phyloP scores from a whole-genome alignment of 2,113 vertebrate genomes.

The Rhizomys pruinosus region DNA sequence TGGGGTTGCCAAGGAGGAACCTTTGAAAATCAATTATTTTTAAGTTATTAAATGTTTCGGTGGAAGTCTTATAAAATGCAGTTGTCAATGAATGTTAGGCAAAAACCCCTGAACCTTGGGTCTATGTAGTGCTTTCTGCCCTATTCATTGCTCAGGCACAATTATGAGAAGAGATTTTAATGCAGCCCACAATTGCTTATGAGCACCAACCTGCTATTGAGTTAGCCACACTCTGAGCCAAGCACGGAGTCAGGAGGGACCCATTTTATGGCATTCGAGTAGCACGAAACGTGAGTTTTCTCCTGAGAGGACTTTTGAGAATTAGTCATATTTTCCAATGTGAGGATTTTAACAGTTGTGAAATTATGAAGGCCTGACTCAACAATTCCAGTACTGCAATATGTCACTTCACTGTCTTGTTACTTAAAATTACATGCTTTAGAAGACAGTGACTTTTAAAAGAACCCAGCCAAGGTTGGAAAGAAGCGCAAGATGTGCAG shows the following conservation, averaged over 20 bases:
- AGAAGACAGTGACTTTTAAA: constrained; percentile 73
- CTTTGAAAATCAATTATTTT: constrained; percentile 47
- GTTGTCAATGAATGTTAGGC: not conserved
- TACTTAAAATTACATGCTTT: constrained; percentile 80
- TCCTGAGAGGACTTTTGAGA: constrained; percentile 80
- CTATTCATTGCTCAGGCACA: constrained; percentile 13
- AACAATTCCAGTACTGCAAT: constrained; percentile 80
- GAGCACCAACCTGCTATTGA: constrained; percentile 49
- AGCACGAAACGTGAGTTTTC: constrained; percentile 81
- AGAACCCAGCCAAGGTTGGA: constrained; percentile 63
- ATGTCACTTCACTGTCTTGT: constrained; percentile 83
- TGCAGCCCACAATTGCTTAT: constrained; percentile 28
- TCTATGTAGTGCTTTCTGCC: not conserved
- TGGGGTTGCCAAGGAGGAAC: too few relatives aligned
- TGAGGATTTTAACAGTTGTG: constrained; percentile 80
- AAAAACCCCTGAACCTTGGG: not conserved
- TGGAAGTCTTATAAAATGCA: constrained; percentile 11
- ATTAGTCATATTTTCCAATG: constrained; percentile 82
- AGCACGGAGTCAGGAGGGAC: constrained; percentile 68
- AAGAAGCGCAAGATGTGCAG: constrained; percentile 47
- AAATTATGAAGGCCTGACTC: constrained; percentile 80
- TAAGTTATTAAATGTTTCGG: constrained; percentile 44
- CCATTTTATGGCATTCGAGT: constrained; percentile 76
- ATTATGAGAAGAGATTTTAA: constrained; percentile 68
- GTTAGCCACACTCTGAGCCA: constrained; percentile 61